These are phyloP conservation scores for Eira barbara DNA, from an alignment of 2,113 vertebrate species.

Conservation along the genomic window DNA sequence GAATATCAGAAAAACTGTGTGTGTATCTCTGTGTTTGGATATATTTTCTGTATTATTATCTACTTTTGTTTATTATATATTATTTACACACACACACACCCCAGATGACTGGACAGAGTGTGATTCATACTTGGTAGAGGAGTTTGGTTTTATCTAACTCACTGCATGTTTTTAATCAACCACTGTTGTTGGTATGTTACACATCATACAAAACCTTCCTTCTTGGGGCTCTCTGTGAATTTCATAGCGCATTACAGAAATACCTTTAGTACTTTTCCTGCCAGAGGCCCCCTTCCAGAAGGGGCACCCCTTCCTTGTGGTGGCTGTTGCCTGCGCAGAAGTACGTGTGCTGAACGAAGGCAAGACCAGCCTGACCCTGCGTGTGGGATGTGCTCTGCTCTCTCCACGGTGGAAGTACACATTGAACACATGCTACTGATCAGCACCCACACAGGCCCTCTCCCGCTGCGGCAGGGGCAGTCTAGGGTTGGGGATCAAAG, in stretches of 20 bases:
- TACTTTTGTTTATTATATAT: background rate
- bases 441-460: background rate
- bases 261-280: background rate
- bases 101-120: background rate
- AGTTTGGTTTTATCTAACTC: background rate
- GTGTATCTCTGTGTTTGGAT: background rate
- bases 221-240: background rate
- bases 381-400: fast-evolving
- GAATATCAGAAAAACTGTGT: background rate
- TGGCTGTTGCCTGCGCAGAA: background rate
- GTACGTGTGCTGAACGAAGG: fast-evolving
- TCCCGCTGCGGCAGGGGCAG: fast-evolving
- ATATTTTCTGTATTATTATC: background rate
- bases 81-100: background rate
- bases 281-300: background rate
- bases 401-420: background rate
- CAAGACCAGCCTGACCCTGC: no score
- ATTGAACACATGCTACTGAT: fast-evolving
- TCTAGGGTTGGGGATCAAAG: background rate
- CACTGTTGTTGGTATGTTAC: background rate
- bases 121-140: background rate
- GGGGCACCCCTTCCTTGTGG: fast-evolving
- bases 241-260: background rate
- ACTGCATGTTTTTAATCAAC: background rate
- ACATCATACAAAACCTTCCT: background rate